Evolutionary conservation across 2,888 invertebrate genomes (phyloP).

Genomic region (Agrilus mali): DNA sequence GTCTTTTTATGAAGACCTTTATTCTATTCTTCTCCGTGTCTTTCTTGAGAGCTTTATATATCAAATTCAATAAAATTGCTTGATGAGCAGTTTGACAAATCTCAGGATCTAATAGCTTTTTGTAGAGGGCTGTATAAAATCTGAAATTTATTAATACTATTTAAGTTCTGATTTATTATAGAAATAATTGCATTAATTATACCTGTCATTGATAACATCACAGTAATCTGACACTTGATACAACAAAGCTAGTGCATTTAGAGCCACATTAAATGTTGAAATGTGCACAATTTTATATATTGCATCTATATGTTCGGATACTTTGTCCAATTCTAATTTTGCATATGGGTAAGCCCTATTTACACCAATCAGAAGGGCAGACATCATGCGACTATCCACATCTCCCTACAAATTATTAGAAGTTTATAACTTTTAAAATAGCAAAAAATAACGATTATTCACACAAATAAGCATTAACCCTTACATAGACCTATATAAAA

Average conservation of each 20-base stretch:
- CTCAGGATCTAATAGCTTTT: slow-evolving; percentile 68
- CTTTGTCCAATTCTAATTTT: slow-evolving; percentile 43
- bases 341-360: slow-evolving; percentile 78
- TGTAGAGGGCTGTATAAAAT: slow-evolving; percentile 82
- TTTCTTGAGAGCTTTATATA: slow-evolving; percentile 72
- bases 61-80: slow-evolving; percentile 72
- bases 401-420: slow-evolving; percentile 42
- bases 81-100: slow-evolving; percentile 55
- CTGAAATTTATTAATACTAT: slow-evolving; percentile 30
- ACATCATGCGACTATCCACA: slow-evolving; percentile 73
- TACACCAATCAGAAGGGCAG: slow-evolving; percentile 68
- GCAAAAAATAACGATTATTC: no score
- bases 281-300: slow-evolving; percentile 72
- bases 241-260: slow-evolving; percentile 45
- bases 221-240: slow-evolving; percentile 47
- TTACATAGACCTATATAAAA: no score
- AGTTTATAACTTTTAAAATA: no score
- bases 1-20: slow-evolving; percentile 74
- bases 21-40: slow-evolving; percentile 62
- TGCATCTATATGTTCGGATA: slow-evolving; percentile 56
- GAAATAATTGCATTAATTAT: slow-evolving; percentile 9
- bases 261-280: slow-evolving; percentile 57
- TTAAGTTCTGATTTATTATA: neutral
- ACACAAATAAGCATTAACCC: no score
- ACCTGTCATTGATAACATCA: slow-evolving; percentile 45